These are phyloP conservation scores for Gobio occitaniae DNA, from an alignment of 2,797 vertebrate genomes.

Conservation along the genomic window DNA sequence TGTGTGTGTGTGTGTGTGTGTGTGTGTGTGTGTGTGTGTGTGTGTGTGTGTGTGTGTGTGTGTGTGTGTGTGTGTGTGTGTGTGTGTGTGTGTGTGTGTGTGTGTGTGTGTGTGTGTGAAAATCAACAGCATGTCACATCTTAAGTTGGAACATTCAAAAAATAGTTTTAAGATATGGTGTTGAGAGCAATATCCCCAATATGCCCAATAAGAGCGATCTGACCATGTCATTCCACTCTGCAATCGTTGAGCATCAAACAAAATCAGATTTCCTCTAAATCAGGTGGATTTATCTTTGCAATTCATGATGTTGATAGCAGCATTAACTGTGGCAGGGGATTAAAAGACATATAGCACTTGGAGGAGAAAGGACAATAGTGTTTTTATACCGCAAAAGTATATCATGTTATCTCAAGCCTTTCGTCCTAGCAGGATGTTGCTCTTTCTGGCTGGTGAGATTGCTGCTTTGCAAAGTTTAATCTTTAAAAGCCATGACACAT, in stretches of 20 bases:
- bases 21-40: too few species aligned
- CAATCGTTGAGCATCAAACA: slow-evolving; percentile 10
- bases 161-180: too few species aligned
- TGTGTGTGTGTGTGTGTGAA: too few species aligned
- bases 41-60: too few species aligned
- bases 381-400: slow-evolving; percentile 57
- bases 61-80: too few species aligned
- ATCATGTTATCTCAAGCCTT: slow-evolving; percentile 44
- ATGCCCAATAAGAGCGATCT: neutral
- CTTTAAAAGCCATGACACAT: slow-evolving; percentile 54
- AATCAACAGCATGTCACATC: neutral
- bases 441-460: slow-evolving; percentile 38
- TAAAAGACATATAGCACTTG: slow-evolving; percentile 55
- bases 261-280: slow-evolving; percentile 57
- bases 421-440: slow-evolving; percentile 41
- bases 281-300: slow-evolving; percentile 47
- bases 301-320: slow-evolving; percentile 40
- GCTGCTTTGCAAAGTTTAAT: slow-evolving; percentile 52
- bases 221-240: neutral
- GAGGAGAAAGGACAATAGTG: slow-evolving; percentile 45
- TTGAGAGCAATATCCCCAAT: too few species aligned
- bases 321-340: slow-evolving; percentile 49
- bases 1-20: too few species aligned
- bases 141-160: neutral
- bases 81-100: too few species aligned